These are phyloP conservation scores for Nezara viridula DNA, from an alignment of 2,888 invertebrate species.

Conservation along the genomic window DNA sequence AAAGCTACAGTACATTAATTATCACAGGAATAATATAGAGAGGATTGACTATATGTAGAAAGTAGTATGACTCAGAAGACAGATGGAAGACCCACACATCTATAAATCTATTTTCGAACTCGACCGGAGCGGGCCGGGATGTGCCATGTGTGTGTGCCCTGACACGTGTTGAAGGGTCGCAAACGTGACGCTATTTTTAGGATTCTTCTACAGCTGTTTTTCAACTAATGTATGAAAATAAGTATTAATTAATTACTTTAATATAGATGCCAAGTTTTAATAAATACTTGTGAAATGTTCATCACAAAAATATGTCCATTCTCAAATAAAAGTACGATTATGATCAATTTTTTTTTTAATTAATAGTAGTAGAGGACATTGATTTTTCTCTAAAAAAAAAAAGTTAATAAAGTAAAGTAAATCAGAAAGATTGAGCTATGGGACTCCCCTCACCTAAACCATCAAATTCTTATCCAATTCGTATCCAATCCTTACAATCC, in stretches of 20 bases:
- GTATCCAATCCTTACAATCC: too few species aligned
- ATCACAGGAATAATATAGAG: neutral
- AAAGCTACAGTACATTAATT: neutral
- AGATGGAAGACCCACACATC: slow-evolving; percentile 26
- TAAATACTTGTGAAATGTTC: too few species aligned
- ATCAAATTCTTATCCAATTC: too few species aligned
- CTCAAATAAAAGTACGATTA: too few species aligned
- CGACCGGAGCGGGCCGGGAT: neutral
- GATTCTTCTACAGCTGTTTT: neutral
- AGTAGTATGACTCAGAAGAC: neutral
- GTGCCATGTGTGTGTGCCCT: neutral
- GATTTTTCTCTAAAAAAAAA: too few species aligned
- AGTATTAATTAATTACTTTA: neutral
- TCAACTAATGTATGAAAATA: neutral
- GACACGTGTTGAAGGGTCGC: slow-evolving; percentile 20
- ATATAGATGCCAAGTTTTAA: too few species aligned
- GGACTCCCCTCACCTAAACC: too few species aligned
- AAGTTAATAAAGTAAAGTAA: too few species aligned
- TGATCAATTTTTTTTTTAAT: too few species aligned
- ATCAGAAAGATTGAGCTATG: too few species aligned
- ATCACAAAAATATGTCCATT: too few species aligned
- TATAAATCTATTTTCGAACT: slow-evolving; percentile 43
- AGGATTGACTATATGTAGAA: neutral
- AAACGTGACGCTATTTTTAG: neutral
- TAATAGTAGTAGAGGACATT: too few species aligned